Evolutionary conservation across 2,113 vertebrate genomes (phyloP), one percentile per base, ranked within the genome.

Genomic region (Platichthys flesus): DNA sequence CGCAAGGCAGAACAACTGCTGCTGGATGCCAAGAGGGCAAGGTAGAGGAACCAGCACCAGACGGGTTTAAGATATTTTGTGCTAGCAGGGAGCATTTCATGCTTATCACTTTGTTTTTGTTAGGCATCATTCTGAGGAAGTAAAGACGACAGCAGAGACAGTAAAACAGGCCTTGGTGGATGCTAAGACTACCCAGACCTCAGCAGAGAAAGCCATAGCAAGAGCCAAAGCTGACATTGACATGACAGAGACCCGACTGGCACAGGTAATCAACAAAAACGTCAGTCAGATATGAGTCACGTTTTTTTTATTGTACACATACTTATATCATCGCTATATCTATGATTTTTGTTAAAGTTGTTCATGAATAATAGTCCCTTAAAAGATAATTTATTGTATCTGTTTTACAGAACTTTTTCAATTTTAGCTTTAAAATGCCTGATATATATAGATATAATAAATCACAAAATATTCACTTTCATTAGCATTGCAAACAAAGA

Each of bases 161-260:
- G 97, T 98, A 60, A 95, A 92, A 74, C 93, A 92, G 49, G 96
- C 96, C 0, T 88, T 99, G 85, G 93, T 93, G 21, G 96, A 96
- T 70, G 96, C 97, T 0, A 94, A 61, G 79, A 91, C 54, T 35
- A 96, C 97, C 0, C 98, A 99, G 89, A 90, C 88, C 3, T 93
- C 91, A 60, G 97, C 97, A 0, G 95, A 96, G 81, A 95, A 94
- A 73, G 95, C 96, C 5, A 96, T 99, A 70, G 92, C 69, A 0
- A 94, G 67, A 49, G 96, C 97, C 24, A 88, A 86, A 0, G 67
- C 80, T 18, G 96, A 99, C 86, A 98, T 98, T 37, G 89, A 89
- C 35, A 93, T 95, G 68, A 97, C 96, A 0, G 92, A 97, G 67
- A 82, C 85, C n/a, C 92, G 94, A 2, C 90, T 99, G 0, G 79